Percentiles rank a stretch among this genome's conserved stretches.
These are phyloP conservation scores for Trialeurodes vaporariorum DNA, from an alignment of 1,140 invertebrate genomes.

Conservation along the genomic window DNA sequence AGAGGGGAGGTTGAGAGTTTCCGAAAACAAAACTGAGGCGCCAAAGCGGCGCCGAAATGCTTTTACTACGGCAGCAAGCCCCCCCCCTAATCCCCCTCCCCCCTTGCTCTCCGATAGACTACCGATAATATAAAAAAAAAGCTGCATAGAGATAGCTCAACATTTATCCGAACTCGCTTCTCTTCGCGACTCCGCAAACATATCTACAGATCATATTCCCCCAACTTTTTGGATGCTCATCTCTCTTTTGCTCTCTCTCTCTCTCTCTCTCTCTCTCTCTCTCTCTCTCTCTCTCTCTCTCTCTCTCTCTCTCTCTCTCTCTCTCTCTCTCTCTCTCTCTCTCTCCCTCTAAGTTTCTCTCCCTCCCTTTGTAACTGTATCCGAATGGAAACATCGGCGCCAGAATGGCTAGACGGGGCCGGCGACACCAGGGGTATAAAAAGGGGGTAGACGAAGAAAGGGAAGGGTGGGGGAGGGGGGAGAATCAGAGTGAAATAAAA, in stretches of 20 bases:
- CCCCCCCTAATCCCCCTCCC: neutral
- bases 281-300: too few relatives aligned
- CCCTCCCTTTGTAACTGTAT: neutral
- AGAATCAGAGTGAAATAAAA: neutral
- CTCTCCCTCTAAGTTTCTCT: too few relatives aligned
- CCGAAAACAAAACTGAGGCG: neutral
- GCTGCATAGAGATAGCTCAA: neutral
- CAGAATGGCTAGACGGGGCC: too few relatives aligned
- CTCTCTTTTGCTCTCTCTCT: too few relatives aligned
- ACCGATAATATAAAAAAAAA: neutral
- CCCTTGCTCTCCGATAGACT: neutral
- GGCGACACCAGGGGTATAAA: neutral
- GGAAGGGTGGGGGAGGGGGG: too few relatives aligned
- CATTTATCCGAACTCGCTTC: neutral
- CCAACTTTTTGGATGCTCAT: neutral
- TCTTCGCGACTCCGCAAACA: neutral
- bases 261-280: too few relatives aligned
- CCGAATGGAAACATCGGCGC: too few relatives aligned
- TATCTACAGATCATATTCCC: neutral
- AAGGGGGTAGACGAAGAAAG: too few relatives aligned
- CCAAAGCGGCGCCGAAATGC: neutral
- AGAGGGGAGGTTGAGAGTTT: neutral
- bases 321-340: too few relatives aligned
- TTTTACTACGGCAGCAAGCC: neutral
- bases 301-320: too few relatives aligned